phyloP scores from a whole-genome alignment of 2,888 invertebrate species.

The Agrochola litura region DNA sequence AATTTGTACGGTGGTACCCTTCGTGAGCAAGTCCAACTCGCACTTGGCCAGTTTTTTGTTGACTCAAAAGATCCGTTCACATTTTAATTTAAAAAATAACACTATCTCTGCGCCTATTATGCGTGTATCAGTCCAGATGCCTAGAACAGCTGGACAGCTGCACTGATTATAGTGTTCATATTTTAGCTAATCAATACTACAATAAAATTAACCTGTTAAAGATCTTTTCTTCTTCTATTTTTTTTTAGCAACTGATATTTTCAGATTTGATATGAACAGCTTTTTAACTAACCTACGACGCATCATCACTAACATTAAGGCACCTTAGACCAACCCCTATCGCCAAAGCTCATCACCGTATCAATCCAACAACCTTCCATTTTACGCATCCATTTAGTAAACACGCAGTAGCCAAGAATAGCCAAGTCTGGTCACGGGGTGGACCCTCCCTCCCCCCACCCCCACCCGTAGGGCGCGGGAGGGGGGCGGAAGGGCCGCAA shows the following conservation, averaged over 20 bases:
- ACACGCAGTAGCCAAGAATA: constrained; percentile 76
- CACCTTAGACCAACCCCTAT: constrained; percentile 14
- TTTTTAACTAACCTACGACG: neutral
- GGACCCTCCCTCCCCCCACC: constrained; percentile 56
- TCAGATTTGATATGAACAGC: neutral
- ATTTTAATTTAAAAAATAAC: constrained; percentile 1
- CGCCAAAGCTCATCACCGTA: constrained; percentile 44
- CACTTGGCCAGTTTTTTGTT: neutral
- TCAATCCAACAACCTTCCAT: constrained; percentile 47
- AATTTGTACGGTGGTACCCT: too few species aligned
- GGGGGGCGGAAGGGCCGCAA: constrained; percentile 78
- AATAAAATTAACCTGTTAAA: neutral
- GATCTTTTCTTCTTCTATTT: neutral
- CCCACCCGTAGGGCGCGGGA: constrained; percentile 59
- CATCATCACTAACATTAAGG: neutral
- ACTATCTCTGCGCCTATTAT: constrained; percentile 22
- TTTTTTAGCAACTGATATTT: neutral
- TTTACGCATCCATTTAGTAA: constrained; percentile 75
- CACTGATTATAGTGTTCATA: constrained; percentile 3
- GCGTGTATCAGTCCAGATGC: neutral
- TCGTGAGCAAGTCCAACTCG: too few species aligned
- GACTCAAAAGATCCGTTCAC: constrained; percentile 13
- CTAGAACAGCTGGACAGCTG: constrained; percentile 7
- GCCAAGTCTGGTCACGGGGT: constrained; percentile 72
- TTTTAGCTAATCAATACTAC: constrained; percentile 5